Evolutionary conservation across 2,113 vertebrate genomes (phyloP).

Genomic region (Spilogale gracilis): DNA sequence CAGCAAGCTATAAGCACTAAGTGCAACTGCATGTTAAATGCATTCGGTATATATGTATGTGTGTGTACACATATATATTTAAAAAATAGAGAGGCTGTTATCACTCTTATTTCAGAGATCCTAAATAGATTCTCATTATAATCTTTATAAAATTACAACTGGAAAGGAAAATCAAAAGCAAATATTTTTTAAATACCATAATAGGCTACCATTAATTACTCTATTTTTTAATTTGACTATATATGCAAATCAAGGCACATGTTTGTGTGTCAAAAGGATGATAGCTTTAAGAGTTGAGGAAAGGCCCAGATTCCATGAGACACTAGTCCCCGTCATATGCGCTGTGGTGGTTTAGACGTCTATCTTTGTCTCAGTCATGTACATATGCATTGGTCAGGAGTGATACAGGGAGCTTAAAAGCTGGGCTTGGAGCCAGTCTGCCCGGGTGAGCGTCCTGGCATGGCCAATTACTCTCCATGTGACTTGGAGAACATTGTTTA

Average conservation of each 20-base stretch:
- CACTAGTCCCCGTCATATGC: neutral
- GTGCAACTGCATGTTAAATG: neutral
- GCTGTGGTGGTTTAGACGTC: neutral
- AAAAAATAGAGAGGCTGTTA: neutral
- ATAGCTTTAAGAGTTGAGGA: neutral
- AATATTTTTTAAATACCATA: neutral
- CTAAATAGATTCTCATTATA: constrained; percentile 10
- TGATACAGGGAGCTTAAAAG: neutral
- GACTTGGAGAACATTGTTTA: neutral
- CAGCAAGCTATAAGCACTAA: neutral
- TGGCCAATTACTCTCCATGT: neutral
- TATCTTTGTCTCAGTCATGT: neutral
- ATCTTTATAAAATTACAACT: constrained; percentile 22
- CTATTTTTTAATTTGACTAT: constrained; percentile 30
- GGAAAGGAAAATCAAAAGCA: neutral
- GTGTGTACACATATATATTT: neutral
- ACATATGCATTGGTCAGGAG: neutral
- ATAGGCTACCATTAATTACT: constrained; percentile 21
- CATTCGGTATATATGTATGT: neutral
- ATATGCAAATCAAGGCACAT: constrained; percentile 45
- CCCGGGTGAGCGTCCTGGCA: neutral
- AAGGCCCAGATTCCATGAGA: neutral
- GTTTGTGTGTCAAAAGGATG: neutral
- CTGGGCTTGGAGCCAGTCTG: neutral
- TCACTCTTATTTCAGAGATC: constrained; percentile 50